Conservation (phyloP, 2,888 invertebrate species). For the Drosophila eohydei region DNA sequence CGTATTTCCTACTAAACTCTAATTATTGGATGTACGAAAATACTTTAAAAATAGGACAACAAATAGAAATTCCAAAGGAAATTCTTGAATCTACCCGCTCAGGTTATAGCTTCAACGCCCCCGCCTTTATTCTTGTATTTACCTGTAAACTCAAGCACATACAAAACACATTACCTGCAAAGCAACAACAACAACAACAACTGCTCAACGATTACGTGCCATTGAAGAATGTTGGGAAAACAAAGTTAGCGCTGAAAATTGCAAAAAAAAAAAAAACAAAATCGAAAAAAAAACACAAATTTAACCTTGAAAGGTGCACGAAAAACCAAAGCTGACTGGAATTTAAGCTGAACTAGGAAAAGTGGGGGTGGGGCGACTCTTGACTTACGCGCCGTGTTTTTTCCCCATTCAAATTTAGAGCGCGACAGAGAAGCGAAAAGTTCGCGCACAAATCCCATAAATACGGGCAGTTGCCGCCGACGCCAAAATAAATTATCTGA, state of each 20-base stretch:
- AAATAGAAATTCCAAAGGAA: constrained; percentile 2
- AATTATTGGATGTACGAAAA: neutral
- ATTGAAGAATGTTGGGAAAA: constrained; percentile 40
- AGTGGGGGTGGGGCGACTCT: neutral
- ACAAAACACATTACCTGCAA: constrained; percentile 27
- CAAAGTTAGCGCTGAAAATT: constrained; percentile 46
- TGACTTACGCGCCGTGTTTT: constrained; percentile 9
- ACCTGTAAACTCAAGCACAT: constrained; percentile 26
- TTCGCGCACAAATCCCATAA: constrained; percentile 74
- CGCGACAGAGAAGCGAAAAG: constrained; percentile 47
- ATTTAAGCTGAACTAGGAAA: constrained; percentile 18
- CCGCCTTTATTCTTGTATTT: neutral
- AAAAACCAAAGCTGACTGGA: constrained; percentile 11
- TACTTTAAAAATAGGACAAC: neutral
- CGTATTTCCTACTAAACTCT: neutral
- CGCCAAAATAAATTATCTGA: constrained; percentile 74
- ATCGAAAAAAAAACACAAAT: constrained; percentile 12
- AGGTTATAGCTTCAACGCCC: neutral
- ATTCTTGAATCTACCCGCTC: constrained; percentile 17
- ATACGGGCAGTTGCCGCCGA: constrained; percentile 63
- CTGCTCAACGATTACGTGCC: constrained; percentile 44
- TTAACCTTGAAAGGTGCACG: constrained; percentile 62
- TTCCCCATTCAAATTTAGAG: constrained; percentile 41
- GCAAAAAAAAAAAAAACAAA: constrained; percentile 18
- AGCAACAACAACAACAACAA: constrained; percentile 17